phyloP scores from a whole-genome alignment of 92 coral and sea anemone species.

The Bergia puertoricense region DNA sequence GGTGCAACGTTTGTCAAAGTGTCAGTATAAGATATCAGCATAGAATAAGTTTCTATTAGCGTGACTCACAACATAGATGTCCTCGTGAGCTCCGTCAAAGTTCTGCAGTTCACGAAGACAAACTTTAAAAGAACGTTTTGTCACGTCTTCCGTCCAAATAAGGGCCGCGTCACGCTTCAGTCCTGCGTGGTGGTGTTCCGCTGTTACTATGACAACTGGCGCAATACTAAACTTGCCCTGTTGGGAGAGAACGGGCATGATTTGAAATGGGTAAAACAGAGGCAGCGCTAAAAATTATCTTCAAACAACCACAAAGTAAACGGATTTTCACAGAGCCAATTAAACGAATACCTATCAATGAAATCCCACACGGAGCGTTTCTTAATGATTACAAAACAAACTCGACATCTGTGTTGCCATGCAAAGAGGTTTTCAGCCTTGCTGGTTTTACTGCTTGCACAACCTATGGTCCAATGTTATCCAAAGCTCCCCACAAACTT shows the following conservation, averaged over 20 bases:
- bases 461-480: no score
- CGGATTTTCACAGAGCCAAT: no score
- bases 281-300: neutral
- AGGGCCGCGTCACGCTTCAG: conserved; percentile 39
- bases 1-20: neutral
- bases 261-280: neutral
- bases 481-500: no score
- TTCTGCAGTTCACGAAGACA: conserved; percentile 52
- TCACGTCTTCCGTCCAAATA: conserved; percentile 50
- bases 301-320: no score
- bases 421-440: no score
- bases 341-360: no score
- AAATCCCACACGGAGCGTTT: no score
- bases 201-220: conserved; percentile 9
- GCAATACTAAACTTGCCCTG: neutral
- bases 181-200: conserved; percentile 18
- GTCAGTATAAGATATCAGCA: no score
- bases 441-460: no score
- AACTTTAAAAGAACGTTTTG: conserved; percentile 34
- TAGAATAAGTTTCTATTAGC: neutral
- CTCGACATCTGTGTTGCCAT: no score
- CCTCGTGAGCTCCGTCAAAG: conserved; percentile 52
- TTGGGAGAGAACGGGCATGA: no score
- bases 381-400: no score
- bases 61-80: conserved; percentile 41